These are phyloP conservation scores for Procavia capensis DNA, from an alignment of 2,113 vertebrate species.

Conservation along the genomic window DNA sequence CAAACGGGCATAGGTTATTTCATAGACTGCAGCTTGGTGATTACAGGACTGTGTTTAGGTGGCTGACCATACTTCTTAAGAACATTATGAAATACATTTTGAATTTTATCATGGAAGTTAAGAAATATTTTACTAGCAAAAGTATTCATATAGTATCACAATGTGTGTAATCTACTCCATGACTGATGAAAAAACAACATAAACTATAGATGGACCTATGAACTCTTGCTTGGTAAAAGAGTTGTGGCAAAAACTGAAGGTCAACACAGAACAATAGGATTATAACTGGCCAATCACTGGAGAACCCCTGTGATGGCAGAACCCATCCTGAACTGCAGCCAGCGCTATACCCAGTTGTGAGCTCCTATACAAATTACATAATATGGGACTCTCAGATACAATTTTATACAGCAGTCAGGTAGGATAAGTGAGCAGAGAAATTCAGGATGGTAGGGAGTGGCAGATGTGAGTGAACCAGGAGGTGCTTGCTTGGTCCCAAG, in stretches of 20 bases:
- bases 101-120: neutral
- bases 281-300: neutral
- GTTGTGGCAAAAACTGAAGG: neutral
- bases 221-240: neutral
- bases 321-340: neutral
- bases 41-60: neutral
- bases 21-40: neutral
- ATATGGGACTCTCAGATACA: neutral
- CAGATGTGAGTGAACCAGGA: neutral
- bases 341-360: neutral
- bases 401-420: neutral
- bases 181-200: neutral
- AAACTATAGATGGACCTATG: neutral
- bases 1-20: neutral
- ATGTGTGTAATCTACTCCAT: too few relatives aligned
- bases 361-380: neutral
- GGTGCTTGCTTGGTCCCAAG: neutral
- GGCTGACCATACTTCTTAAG: neutral
- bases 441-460: neutral
- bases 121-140: neutral
- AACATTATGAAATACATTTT: neutral
- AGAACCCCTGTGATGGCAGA: neutral
- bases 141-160: neutral
- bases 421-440: neutral
- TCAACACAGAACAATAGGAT: neutral